phyloP scores from a whole-genome alignment of 2,888 invertebrate genomes.

The Trachelus stipa region DNA sequence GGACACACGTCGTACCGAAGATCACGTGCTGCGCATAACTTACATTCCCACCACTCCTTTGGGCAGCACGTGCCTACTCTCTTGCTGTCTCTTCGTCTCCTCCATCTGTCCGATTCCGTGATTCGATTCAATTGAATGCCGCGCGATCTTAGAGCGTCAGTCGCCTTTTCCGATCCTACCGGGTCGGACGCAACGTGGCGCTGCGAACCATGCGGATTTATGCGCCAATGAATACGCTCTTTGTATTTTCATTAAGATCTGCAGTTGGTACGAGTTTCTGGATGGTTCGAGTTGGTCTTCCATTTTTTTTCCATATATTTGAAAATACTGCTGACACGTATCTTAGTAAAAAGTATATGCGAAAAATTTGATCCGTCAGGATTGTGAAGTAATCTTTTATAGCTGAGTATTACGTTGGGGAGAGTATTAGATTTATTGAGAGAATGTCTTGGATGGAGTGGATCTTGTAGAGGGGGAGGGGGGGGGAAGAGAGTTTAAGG shows the following conservation, averaged over 20 bases:
- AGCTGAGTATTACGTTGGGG: background rate
- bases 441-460: background rate
- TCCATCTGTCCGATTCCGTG: constrained; percentile 48
- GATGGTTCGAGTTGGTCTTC: background rate
- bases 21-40: constrained; percentile 63
- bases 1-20: constrained; percentile 41
- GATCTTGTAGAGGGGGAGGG: too few species aligned
- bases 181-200: constrained; percentile 36
- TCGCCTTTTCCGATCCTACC: constrained; percentile 50
- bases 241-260: background rate
- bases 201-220: background rate
- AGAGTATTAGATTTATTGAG: background rate
- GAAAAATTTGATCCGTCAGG: background rate
- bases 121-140: constrained; percentile 47
- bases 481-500: background rate
- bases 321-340: background rate
- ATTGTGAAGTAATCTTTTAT: background rate
- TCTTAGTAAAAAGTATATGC: background rate
- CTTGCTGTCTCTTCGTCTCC: constrained; percentile 18
- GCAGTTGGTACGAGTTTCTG: background rate
- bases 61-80: constrained; percentile 45
- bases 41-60: constrained; percentile 57
- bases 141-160: constrained; percentile 49
- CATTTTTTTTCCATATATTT: background rate
- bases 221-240: background rate